phyloP scores from a whole-genome alignment of 2,888 invertebrate genomes.

The Cataglyphis rosenhaueri region DNA sequence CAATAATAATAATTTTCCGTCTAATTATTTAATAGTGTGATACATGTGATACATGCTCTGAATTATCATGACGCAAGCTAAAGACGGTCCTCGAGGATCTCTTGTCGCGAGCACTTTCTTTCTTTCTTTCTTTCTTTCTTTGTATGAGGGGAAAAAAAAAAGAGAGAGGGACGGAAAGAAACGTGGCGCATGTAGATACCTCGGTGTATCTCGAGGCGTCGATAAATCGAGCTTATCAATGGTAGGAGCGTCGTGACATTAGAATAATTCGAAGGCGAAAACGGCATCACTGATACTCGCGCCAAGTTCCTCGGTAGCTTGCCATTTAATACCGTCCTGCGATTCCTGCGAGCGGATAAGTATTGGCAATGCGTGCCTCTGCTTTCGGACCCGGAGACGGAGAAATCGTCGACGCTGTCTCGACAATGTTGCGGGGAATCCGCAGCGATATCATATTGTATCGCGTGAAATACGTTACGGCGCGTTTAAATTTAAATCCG shows the following conservation, averaged over 20 bases:
- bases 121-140: constrained; percentile 18
- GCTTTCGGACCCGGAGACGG: constrained; percentile 22
- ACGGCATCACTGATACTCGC: constrained; percentile 55
- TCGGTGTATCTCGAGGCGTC: constrained; percentile 40
- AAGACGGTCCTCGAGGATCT: constrained; percentile 30
- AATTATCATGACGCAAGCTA: not conserved
- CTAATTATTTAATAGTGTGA: not conserved
- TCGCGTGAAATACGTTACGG: constrained; percentile 44
- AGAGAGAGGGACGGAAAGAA: not conserved
- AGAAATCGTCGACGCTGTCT: constrained; percentile 42
- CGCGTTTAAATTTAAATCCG: constrained; percentile 52
- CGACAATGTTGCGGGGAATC: constrained; percentile 31
- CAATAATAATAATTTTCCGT: not conserved
- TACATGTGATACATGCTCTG: not conserved
- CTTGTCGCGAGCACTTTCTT: not conserved
- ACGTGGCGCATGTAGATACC: constrained; percentile 9
- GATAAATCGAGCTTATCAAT: constrained; percentile 37
- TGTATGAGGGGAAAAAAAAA: not conserved
- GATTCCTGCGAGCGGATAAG: constrained; percentile 49
- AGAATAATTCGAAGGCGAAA: constrained; percentile 73
- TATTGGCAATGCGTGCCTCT: constrained; percentile 56
- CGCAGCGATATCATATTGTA: constrained; percentile 52
- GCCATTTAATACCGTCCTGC: constrained; percentile 72
- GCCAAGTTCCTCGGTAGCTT: constrained; percentile 68
- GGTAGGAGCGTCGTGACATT: constrained; percentile 65